phyloP scores from a whole-genome alignment of 1,140 invertebrate genomes.

The Hermatobates lingyangjiaoensis region DNA sequence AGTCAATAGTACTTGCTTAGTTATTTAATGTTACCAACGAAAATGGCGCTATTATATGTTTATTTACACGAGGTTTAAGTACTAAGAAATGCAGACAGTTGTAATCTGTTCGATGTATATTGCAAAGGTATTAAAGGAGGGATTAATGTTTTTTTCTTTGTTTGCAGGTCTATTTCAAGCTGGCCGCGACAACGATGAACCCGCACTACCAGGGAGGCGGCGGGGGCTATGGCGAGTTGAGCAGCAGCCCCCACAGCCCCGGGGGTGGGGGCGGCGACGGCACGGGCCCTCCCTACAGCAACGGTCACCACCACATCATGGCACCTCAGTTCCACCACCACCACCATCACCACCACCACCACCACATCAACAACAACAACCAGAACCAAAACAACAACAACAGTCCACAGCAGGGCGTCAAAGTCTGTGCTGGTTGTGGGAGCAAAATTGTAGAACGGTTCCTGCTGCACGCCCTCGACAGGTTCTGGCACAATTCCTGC shows the following conservation, averaged over 20 bases:
- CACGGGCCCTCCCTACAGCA: too few relatives aligned
- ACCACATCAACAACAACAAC: constrained; percentile 16
- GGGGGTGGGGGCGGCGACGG: constrained; percentile 6
- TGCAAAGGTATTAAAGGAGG: too few relatives aligned
- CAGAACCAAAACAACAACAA: constrained; percentile 4
- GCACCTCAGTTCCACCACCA: constrained; percentile 11
- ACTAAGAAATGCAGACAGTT: too few relatives aligned
- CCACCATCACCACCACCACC: constrained; percentile 12
- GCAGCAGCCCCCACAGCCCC: constrained; percentile 18
- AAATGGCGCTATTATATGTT: too few relatives aligned
- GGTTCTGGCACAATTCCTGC: constrained; percentile 85
- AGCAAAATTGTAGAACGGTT: constrained; percentile 31
- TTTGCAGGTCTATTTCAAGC: constrained; percentile 17
- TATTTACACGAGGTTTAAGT: too few relatives aligned
- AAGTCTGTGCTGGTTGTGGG: constrained; percentile 31
- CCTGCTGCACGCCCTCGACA: constrained; percentile 41
- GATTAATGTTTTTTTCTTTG: constrained; percentile 1
- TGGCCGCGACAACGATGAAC: constrained; percentile 22
- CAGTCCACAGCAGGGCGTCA: constrained; percentile 9
- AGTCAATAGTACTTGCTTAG: too few relatives aligned
- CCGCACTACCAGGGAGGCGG: constrained; percentile 21
- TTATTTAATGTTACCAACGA: too few relatives aligned
- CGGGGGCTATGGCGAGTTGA: constrained; percentile 19
- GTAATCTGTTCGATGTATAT: too few relatives aligned
- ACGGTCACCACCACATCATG: constrained; percentile 14